phyloP scores from a whole-genome alignment of 2,113 vertebrate species.

The Excalfactoria chinensis region DNA sequence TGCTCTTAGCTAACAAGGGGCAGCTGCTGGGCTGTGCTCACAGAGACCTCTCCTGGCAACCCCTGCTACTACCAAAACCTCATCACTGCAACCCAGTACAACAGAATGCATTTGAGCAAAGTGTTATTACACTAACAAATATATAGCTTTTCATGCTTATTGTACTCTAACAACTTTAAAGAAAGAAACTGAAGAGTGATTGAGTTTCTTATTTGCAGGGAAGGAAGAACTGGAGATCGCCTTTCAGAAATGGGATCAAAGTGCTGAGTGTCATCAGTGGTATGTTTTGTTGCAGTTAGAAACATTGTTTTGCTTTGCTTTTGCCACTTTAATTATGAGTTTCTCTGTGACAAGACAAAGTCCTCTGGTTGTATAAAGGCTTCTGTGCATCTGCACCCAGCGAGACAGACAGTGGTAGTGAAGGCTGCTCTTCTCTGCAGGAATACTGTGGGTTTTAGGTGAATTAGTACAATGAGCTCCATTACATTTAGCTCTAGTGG shows the following conservation, averaged over 20 bases:
- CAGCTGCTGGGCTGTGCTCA: too few species aligned
- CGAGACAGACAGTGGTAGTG: background rate
- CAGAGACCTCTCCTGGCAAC: too few species aligned
- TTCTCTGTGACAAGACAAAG: background rate
- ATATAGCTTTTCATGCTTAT: fast-evolving
- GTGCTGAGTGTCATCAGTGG: conserved; percentile 90
- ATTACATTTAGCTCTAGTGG: background rate
- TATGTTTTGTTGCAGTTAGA: conserved; percentile 59
- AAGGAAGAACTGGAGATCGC: conserved; percentile 84
- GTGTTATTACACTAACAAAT: background rate
- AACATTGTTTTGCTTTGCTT: background rate
- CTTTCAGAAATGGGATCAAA: conserved; percentile 82
- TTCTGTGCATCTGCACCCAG: background rate
- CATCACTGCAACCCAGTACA: too few species aligned
- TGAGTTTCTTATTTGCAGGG: conserved; percentile 77
- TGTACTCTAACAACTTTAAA: background rate
- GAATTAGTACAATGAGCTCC: fast-evolving
- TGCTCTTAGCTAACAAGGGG: too few species aligned
- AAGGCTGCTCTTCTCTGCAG: background rate
- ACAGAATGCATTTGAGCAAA: background rate
- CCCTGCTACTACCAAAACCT: background rate
- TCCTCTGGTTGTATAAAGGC: background rate
- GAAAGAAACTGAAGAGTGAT: background rate
- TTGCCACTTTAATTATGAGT: background rate
- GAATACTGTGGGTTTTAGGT: background rate